Base-by-base conservation (phyloP, 1,140 invertebrate genomes). In the Pseudomyrmex gracilis region DNA sequence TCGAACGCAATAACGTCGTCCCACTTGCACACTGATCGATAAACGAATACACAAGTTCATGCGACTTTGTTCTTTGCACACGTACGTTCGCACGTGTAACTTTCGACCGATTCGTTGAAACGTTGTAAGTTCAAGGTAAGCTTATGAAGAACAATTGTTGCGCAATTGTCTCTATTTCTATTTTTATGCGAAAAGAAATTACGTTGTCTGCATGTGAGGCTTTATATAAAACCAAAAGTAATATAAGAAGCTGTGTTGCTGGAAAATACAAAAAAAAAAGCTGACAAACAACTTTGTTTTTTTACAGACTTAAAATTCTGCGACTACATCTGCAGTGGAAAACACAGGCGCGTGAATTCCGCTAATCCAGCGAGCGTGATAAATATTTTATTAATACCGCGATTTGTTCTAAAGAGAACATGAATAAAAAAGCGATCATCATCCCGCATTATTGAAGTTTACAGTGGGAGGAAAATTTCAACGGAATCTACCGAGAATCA, bases 101-200 rank as follows among this genome's bases (percentile, higher is more conserved):
- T 70, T 70, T 78, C 57, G 51, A 77, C 17, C n/a, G 74, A 12
- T 68, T 78, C 47, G 17, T 12, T 24, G 64, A 70, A 78, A 70
- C 43, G 3, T 22, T 20, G n/a, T 55, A 78, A 78, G 76, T 47
- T 78, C 53, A 47, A 78, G 53, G 15, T 58, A 57, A 47, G 10
- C 7, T 49, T 34, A 24, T n/a, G 15, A 5, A 57, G 34, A 22
- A 53, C 34, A 22, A 66, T 53, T 53, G 45, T 51, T 10, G 15
- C 24, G 13, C 45, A 22, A 57, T 45, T 22, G 5, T 55, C 12
- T 47, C 1, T 24, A 12, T 12, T 57, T 12, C 13, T 47, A 34
- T 53, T 66, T 47, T 17, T 3, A n/a, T 47, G 24, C 12, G 64
- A 34, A 5, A 34, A 34, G 34, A 34, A 34, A 34, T 34, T 34